Conservation (phyloP, 1,140 invertebrate species). For the Carcinoscorpius rotundicauda region DNA sequence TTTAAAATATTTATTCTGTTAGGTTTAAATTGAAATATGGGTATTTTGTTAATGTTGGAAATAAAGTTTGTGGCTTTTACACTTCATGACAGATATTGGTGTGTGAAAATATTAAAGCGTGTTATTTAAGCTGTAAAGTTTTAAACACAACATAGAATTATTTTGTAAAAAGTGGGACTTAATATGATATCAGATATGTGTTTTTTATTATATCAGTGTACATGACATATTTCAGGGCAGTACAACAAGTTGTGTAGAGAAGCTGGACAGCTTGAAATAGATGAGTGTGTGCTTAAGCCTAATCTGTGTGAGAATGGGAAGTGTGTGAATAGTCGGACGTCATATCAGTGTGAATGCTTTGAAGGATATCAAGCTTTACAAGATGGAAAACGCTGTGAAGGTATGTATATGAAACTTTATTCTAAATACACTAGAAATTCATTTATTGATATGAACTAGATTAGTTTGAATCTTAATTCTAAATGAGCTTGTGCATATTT, state of each 20-base stretch:
- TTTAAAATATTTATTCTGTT: no score
- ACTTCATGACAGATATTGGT: no score
- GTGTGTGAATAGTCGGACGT: constrained; percentile 74
- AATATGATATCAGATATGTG: neutral
- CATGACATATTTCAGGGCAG: constrained; percentile 21
- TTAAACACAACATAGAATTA: no score
- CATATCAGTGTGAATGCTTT: constrained; percentile 74
- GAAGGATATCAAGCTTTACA: constrained; percentile 58
- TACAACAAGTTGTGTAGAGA: constrained; percentile 31
- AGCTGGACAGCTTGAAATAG: constrained; percentile 35
- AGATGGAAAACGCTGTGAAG: constrained; percentile 59
- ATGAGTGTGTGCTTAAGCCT: constrained; percentile 53
- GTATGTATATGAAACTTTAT: constrained; percentile 45
- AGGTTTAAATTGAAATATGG: no score
- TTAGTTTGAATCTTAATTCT: no score
- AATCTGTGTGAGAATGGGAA: constrained; percentile 43
- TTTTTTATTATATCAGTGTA: constrained; percentile 1
- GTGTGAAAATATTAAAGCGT: no score
- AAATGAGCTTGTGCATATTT: constrained; percentile 54
- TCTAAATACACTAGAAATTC: constrained; percentile 23
- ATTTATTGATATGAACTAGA: no score
- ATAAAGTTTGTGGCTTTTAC: no score
- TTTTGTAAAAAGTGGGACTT: no score
- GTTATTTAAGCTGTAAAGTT: no score
- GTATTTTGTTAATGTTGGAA: no score